Base-by-base conservation (phyloP, 2,888 invertebrate species). In the Proisotoma minuta region DNA sequence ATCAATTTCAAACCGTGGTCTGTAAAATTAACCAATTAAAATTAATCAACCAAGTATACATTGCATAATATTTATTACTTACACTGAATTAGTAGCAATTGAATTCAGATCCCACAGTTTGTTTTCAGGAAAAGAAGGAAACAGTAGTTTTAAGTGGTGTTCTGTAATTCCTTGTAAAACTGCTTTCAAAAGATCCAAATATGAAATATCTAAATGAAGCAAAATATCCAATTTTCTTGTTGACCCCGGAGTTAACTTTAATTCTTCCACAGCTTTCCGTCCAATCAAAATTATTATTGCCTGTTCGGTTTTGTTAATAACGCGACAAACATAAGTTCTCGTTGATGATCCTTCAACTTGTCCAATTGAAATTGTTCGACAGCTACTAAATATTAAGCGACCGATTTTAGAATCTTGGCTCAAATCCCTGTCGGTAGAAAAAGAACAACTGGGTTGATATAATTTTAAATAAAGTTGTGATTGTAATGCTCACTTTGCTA, bases 251-350 rank as follows among this genome's bases (percentile, higher is more conserved):
- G 49, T 34, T 18, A 72, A 62, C 27, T 57, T 43, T 3, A 70
- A 53, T 23, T 70, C 69, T 43, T 62, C 56, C 2, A 66, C 66
- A 12, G 66, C 64, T 26, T 57, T 62, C 40, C 54, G 57, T 15
- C 65, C 69, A 12, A 72, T 57, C 0, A 63, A 56, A n/a, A 72
- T 62, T 4, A 63, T 62, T 12, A 69, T 61, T 8, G 63, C 53
- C 28, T 63, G 66, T 27, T 66, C 66, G 22, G 62, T 57, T 50
- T 70, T 72, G 24, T 67, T 63, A 2, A 62, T 62, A 28, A 72
- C 65, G 57, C 57, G 66, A 56, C 72, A 72, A 4, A 65, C 50
- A 57, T 68, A 71, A 1, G 62, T 58, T 43, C 5, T 5, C 1
- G 58, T 40, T 2, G 28, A 29, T 12, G 50, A 28, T 4, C 54